A percentile compares a stretch with the other conserved stretches of the same genome.
These are phyloP conservation scores for Tragulus kanchil DNA, from an alignment of 2,113 vertebrate species.

Conservation along the genomic window DNA sequence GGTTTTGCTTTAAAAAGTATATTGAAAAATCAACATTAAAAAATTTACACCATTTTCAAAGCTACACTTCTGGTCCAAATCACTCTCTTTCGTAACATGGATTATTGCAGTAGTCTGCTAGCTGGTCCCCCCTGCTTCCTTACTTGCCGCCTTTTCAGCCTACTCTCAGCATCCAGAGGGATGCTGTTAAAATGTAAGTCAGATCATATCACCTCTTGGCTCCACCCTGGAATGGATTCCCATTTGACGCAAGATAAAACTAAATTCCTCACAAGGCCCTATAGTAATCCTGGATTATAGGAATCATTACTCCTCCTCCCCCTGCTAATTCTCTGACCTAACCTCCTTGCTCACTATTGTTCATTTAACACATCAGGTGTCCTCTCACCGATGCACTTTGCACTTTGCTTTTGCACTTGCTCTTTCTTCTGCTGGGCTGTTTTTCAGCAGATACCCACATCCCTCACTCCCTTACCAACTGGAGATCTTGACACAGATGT, in stretches of 20 bases:
- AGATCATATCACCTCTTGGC: neutral
- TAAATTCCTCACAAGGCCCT: conserved; percentile 13
- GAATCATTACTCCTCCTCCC: neutral
- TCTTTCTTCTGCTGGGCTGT: neutral
- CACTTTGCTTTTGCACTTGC: neutral
- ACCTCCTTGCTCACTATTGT: neutral
- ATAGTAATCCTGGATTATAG: neutral
- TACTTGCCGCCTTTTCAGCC: neutral
- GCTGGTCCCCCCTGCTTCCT: neutral
- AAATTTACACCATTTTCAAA: neutral
- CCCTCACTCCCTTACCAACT: neutral
- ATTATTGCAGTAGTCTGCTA: neutral
- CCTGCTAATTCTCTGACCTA: neutral
- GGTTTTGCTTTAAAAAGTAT: neutral
- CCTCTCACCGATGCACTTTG: neutral
- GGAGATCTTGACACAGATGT: neutral
- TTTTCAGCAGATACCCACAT: neutral
- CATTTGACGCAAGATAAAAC: conserved; percentile 4
- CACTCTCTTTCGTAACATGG: neutral
- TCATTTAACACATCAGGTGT: neutral
- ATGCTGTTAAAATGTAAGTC: neutral
- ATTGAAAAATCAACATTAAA: neutral
- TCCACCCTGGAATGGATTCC: neutral
- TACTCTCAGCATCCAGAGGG: neutral
- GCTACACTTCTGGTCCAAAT: neutral